phyloP scores from a whole-genome alignment of 2,113 vertebrate species.

The Sialia sialis region DNA sequence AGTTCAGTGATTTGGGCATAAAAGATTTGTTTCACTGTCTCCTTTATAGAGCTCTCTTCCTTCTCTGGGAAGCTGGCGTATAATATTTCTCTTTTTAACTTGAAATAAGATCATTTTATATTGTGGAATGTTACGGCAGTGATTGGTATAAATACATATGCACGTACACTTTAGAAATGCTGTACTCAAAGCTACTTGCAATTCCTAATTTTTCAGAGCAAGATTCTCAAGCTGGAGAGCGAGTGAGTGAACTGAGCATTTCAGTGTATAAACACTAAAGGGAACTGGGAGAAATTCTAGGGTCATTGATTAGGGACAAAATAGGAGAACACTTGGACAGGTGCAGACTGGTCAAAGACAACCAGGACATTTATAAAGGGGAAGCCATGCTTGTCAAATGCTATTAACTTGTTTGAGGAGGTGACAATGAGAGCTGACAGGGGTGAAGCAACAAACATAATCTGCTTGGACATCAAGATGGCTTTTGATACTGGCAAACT shows the following conservation, averaged over 20 bases:
- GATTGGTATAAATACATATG: background rate
- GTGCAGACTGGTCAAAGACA: constrained; percentile 51
- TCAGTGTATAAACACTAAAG: constrained; percentile 2
- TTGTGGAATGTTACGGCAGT: background rate
- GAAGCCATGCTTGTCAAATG: constrained; percentile 68
- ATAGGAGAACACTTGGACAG: constrained; percentile 43
- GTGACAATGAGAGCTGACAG: constrained; percentile 64
- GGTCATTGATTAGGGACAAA: constrained; percentile 51
- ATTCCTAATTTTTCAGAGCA: background rate
- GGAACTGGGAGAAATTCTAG: constrained; percentile 25
- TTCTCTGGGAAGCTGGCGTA: background rate
- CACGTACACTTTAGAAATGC: background rate
- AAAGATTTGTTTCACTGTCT: background rate
- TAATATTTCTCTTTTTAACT: background rate
- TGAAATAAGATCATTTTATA: background rate
- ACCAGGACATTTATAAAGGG: constrained; percentile 54
- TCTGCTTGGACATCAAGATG: constrained; percentile 65
- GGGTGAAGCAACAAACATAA: constrained; percentile 67
- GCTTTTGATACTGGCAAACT: constrained; percentile 52
- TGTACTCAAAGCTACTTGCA: background rate
- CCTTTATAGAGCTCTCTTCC: background rate
- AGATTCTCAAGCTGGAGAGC: background rate
- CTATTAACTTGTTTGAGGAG: constrained; percentile 68
- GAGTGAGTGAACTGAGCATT: background rate
- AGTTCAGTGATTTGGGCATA: background rate